These are phyloP conservation scores for Tachystola acroxantha DNA, from an alignment of 2,888 invertebrate genomes.

Conservation along the genomic window DNA sequence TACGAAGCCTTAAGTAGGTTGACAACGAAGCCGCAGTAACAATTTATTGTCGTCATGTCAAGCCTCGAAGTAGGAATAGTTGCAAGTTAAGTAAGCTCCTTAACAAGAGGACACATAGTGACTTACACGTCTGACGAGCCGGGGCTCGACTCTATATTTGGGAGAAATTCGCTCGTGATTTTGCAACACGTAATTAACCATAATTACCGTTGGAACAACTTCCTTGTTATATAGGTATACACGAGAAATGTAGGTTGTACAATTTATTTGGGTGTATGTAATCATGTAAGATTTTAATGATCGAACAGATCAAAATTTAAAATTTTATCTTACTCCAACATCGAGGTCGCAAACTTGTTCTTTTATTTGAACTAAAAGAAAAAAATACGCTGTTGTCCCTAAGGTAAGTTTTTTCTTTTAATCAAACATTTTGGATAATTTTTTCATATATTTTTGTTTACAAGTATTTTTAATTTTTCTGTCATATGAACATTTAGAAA, in stretches of 20 bases:
- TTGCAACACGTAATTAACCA: constrained; percentile 10
- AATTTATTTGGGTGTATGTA: background rate
- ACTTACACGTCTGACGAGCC: constrained; percentile 1
- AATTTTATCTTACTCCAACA: too few relatives aligned
- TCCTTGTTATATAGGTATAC: background rate
- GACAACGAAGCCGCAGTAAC: background rate
- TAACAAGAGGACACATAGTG: constrained; percentile 3
- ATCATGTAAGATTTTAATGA: constrained; percentile 91
- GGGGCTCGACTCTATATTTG: constrained; percentile 5
- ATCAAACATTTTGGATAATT: too few relatives aligned
- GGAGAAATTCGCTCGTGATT: constrained; percentile 9
- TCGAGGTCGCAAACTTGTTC: too few relatives aligned
- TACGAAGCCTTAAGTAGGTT: too few relatives aligned
- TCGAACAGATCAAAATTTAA: constrained; percentile 88
- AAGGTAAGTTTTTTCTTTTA: too few relatives aligned
- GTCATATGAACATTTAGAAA: too few relatives aligned
- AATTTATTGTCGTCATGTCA: background rate
- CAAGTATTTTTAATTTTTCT: too few relatives aligned
- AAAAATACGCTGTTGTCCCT: too few relatives aligned
- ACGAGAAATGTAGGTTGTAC: too few relatives aligned
- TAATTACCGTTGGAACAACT: constrained; percentile 7
- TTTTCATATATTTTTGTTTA: too few relatives aligned
- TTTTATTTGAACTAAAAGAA: too few relatives aligned
- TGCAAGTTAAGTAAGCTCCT: constrained; percentile 8
- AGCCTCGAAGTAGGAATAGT: constrained; percentile 7